Evolutionary conservation across 1,140 invertebrate genomes (phyloP), one percentile per base, ranked within the genome.

Genomic region (Drosophila jambulina): DNA sequence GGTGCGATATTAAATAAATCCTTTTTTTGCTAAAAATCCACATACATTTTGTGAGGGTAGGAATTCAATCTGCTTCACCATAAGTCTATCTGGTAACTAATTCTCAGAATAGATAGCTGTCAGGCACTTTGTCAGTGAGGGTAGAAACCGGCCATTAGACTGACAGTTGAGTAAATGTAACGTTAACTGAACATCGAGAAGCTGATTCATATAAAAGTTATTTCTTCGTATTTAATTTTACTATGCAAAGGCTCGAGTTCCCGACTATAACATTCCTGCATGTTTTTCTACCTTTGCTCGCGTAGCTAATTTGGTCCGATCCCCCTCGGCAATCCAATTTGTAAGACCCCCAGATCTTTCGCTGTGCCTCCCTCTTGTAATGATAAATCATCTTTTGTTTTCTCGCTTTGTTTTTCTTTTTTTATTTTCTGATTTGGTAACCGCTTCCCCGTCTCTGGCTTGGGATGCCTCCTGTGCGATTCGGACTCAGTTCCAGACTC

Each of bases 341-440:
- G 80, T 82, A 78, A 63, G 53, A 49, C 46, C 38, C 40, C 34
- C 58, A 65, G 43, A 27, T 54, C 56, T 36, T 38, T 49, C 25
- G 45, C 3, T 25, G 27, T 34, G 15, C 34, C 21, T 48, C 46
- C 48, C 54, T 53, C 67, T 45, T 62, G 63, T 71, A 85, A 79
- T 90, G 84, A 88, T 88, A 88, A 88, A 88, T 88, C 84, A 90
- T 90, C 80, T 88, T 90, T 90, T 72, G 71, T 78, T 45, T 69
- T 79, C 43, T 56, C 62, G 42, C 69, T 67, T 62, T 69, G 51
- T 85, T 74, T 85, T 74, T 70, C 70, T 46, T 43, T 19, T 34
- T 42, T 38, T n/a, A 9, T 42, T 10, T 58, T 84, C 57, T 43
- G 74, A 68, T 77, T 71, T 40, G 81, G 65, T 80, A 70, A 76